Percentiles rank a stretch among this genome's conserved stretches.
Evolutionary conservation across 1,140 invertebrate species (phyloP).

Genomic region (Diorhabda carinulata): DNA sequence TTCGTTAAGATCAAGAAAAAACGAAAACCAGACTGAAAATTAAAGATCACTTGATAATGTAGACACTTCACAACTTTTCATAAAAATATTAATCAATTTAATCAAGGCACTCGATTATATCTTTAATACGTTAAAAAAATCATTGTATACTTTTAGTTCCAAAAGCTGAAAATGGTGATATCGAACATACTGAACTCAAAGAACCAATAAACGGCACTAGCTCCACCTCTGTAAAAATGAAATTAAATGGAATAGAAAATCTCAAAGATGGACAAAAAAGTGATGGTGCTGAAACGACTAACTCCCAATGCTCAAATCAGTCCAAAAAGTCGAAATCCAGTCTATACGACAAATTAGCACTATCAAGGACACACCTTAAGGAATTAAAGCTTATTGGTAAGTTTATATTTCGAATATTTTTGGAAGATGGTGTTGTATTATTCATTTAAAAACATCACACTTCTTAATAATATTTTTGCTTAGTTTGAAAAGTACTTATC

Average conservation of each 20-base stretch:
- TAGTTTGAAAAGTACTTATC: too few species aligned
- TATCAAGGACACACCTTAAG: constrained; percentile 68
- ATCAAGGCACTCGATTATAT: too few species aligned
- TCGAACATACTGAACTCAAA: constrained; percentile 56
- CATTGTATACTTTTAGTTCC: constrained; percentile 1
- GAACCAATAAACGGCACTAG: constrained; percentile 45
- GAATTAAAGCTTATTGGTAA: constrained; percentile 76
- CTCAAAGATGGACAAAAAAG: constrained; percentile 64
- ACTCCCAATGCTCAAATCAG: constrained; percentile 65
- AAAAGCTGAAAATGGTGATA: constrained; percentile 57
- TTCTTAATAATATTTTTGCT: too few species aligned
- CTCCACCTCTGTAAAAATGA: constrained; percentile 40
- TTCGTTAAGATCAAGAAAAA: too few species aligned
- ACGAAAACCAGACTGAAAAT: too few species aligned
- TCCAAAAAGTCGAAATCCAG: constrained; percentile 69
- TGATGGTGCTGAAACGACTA: constrained; percentile 76
- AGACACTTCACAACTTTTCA: background rate
- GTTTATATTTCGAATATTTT: constrained; percentile 12
- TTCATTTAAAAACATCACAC: too few species aligned
- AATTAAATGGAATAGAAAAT: constrained; percentile 46
- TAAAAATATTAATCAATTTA: background rate
- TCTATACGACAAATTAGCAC: constrained; percentile 68
- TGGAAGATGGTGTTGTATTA: too few species aligned
- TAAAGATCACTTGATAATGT: too few species aligned
- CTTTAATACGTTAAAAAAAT: too few species aligned